A percentile compares a stretch with the other conserved stretches of the same genome.
phyloP scores from a whole-genome alignment of 2,888 invertebrate species.

The Oasisia sp. region DNA sequence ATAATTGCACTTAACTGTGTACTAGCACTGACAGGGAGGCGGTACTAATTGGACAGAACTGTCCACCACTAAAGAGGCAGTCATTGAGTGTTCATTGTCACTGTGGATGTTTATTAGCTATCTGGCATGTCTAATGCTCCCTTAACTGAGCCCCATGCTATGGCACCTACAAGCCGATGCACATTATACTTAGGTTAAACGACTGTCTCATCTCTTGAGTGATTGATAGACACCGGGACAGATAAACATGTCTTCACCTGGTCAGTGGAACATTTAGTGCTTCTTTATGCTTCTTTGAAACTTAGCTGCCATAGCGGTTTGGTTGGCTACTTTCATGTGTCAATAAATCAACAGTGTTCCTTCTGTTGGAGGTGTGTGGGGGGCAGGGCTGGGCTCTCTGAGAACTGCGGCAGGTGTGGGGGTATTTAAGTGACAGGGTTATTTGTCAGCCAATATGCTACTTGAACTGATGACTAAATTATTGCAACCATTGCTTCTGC shows the following conservation, averaged over 20 bases:
- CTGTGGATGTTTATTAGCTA: neutral
- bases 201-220: neutral
- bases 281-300: neutral
- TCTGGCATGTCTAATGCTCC: neutral
- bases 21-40: neutral
- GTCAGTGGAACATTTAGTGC: neutral
- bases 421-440: neutral
- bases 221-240: neutral
- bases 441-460: neutral
- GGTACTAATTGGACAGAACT: neutral
- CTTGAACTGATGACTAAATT: neutral
- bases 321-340: neutral
- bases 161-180: neutral
- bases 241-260: neutral
- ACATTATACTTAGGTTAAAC: neutral
- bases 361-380: neutral
- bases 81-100: neutral
- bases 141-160: neutral
- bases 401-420: neutral
- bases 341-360: neutral
- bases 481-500: neutral
- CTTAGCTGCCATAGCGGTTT: neutral
- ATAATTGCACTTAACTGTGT: neutral
- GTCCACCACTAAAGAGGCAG: neutral
- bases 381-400: neutral